Evolutionary conservation across 1,140 invertebrate species (phyloP).

Genomic region (Campodea augens): DNA sequence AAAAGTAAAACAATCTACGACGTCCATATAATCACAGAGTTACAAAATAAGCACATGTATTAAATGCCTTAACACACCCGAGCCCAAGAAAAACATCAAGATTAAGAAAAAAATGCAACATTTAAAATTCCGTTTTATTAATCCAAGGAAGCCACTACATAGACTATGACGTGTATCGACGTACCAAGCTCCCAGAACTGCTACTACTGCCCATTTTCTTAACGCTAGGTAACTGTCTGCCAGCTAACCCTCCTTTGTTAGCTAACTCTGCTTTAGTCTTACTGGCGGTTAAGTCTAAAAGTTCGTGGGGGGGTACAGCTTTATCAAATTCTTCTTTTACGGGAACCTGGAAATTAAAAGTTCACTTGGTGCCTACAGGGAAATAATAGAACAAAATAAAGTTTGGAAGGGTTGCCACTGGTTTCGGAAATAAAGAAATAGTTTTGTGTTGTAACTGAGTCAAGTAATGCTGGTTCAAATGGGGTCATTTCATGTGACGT

Average conservation of each 20-base stretch:
- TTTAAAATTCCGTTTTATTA: constrained; percentile 1
- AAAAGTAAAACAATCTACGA: no score
- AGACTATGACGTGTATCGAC: no score
- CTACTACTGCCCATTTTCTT: constrained; percentile 19
- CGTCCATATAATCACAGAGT: no score
- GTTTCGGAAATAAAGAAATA: neutral
- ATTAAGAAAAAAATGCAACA: no score
- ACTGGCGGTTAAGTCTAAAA: constrained; percentile 68
- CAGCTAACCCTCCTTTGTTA: constrained; percentile 36
- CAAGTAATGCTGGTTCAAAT: no score
- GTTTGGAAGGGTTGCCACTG: constrained; percentile 7
- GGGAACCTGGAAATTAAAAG: constrained; percentile 15
- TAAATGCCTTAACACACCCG: no score
- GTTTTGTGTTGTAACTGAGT: no score
- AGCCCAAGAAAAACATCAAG: no score
- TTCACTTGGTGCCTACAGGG: neutral
- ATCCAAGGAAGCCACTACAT: no score
- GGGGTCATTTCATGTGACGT: no score
- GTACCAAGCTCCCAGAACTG: no score
- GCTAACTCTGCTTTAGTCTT: constrained; percentile 77
- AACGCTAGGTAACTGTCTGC: constrained; percentile 30
- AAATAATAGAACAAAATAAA: neutral
- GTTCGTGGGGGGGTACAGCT: constrained; percentile 59
- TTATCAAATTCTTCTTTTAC: constrained; percentile 64
- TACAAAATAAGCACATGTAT: no score